Conservation (phyloP, 2,113 vertebrate species). For the Falco punctatus region DNA sequence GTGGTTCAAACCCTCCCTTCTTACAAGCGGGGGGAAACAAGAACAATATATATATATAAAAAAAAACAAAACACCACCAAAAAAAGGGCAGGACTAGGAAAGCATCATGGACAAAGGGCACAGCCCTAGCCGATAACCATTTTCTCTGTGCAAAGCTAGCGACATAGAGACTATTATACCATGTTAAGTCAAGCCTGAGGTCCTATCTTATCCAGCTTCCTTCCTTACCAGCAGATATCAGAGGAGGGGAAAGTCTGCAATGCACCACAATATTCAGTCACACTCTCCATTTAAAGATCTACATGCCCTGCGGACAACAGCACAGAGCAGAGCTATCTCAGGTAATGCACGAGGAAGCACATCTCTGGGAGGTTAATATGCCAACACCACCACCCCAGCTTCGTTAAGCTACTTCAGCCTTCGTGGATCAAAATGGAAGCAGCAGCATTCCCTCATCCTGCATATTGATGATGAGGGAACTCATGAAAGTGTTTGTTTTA, state of each 20-base stretch:
- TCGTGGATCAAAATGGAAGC: background rate
- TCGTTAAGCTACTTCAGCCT: background rate
- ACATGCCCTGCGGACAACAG: background rate
- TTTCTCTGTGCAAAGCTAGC: background rate
- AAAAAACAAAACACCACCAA: background rate
- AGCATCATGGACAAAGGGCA: background rate
- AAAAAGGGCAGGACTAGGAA: background rate
- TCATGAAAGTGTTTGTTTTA: background rate
- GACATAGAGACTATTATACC: accelerated
- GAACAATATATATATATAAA: background rate
- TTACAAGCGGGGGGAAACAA: background rate
- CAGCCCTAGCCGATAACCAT: background rate
- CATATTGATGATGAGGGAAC: background rate
- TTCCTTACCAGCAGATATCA: background rate
- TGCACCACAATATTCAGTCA: accelerated
- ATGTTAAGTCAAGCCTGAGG: background rate
- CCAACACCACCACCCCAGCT: accelerated
- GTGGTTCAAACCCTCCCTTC: background rate
- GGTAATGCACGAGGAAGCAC: accelerated
- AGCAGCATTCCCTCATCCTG: background rate
- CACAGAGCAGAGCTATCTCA: background rate
- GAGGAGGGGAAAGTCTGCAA: background rate
- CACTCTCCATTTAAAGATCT: background rate
- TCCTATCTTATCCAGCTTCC: background rate
- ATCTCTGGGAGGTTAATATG: accelerated